These are phyloP conservation scores for Hystrix cristata DNA, from an alignment of 2,113 vertebrate species.

Conservation along the genomic window DNA sequence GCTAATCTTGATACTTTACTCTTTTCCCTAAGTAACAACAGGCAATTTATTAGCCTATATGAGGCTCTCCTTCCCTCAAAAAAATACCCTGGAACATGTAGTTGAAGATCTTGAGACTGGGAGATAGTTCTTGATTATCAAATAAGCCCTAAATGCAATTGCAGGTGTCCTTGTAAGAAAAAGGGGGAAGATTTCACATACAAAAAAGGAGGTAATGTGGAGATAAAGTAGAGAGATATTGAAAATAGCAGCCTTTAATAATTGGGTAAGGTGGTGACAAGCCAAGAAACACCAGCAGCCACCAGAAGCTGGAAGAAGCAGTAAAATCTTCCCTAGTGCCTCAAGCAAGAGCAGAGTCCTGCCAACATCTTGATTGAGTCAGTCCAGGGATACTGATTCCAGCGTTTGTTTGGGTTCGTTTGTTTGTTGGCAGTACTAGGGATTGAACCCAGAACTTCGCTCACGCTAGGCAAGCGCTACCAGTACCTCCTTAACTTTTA, in stretches of 20 bases:
- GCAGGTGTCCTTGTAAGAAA: background rate
- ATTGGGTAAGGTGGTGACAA: background rate
- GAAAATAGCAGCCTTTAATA: background rate
- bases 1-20: background rate
- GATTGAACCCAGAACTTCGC: background rate
- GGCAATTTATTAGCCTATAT: background rate
- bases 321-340: background rate
- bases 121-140: background rate
- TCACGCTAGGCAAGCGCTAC: background rate
- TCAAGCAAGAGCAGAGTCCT: background rate
- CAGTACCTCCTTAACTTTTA: too few species aligned
- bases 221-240: background rate
- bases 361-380: background rate
- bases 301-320: background rate
- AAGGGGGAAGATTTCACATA: background rate
- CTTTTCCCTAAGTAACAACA: background rate
- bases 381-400: background rate
- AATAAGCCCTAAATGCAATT: background rate
- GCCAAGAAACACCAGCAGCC: background rate
- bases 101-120: background rate
- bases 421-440: background rate
- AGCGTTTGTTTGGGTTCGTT: background rate
- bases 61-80: too few species aligned
- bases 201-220: background rate
- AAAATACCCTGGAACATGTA: background rate